These are phyloP conservation scores for Etia nguti DNA, from an alignment of 2,113 vertebrate genomes.

Conservation along the genomic window DNA sequence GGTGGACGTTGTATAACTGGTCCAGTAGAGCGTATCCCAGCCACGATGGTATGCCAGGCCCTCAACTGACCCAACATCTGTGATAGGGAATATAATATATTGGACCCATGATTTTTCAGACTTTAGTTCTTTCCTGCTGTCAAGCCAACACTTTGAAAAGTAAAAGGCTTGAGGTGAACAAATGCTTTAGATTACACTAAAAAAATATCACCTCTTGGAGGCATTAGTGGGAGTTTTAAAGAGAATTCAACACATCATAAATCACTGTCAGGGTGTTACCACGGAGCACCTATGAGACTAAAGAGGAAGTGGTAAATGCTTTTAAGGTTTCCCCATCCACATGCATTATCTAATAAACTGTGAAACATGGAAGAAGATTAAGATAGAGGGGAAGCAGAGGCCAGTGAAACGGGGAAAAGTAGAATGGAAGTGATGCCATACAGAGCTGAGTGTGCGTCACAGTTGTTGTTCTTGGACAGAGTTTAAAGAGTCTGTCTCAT, in stretches of 20 bases:
- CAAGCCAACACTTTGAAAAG: background rate
- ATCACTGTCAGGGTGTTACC: constrained; percentile 9
- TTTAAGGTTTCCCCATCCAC: background rate
- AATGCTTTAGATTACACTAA: background rate
- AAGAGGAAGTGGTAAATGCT: background rate
- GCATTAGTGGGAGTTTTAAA: background rate
- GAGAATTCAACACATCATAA: constrained; percentile 13
- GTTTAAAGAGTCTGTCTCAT: constrained; percentile 47
- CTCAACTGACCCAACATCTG: constrained; percentile 95
- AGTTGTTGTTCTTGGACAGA: constrained; percentile 30
- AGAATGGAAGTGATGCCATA: background rate
- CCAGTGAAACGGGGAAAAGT: background rate
- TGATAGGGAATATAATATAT: background rate
- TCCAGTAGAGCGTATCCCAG: constrained; percentile 98
- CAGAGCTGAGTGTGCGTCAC: background rate
- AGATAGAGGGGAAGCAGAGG: background rate
- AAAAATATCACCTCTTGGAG: background rate
- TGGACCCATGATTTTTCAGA: background rate
- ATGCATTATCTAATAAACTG: background rate
- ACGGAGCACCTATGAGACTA: background rate
- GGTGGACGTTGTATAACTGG: constrained; percentile 95
- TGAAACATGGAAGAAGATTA: background rate
- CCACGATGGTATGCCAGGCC: constrained; percentile 92
- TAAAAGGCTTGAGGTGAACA: background rate
- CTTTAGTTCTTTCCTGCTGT: background rate